These are phyloP conservation scores for Drosophila monieri DNA, from an alignment of 2,888 invertebrate genomes.

Conservation along the genomic window DNA sequence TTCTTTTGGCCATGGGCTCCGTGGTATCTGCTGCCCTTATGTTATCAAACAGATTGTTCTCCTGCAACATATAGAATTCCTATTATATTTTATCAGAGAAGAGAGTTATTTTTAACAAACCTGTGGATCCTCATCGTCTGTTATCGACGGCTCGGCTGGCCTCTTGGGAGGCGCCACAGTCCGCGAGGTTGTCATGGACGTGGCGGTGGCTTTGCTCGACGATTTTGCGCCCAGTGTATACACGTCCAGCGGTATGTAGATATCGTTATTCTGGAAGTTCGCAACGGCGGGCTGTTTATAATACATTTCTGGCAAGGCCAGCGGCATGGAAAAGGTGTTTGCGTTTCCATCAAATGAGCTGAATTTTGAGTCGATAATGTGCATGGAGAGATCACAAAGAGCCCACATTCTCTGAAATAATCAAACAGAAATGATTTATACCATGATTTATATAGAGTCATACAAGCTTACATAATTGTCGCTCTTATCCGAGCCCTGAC, in stretches of 20 bases:
- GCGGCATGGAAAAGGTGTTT: slow-evolving; percentile 94
- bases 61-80: slow-evolving; percentile 39
- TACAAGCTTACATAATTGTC: slow-evolving; percentile 61
- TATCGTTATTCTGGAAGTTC: slow-evolving; percentile 89
- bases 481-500: slow-evolving; percentile 89
- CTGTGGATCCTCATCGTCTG: slow-evolving; percentile 68
- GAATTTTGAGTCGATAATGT: slow-evolving; percentile 94
- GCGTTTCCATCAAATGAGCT: slow-evolving; percentile 90
- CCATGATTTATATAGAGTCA: not conserved
- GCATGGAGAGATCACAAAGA: slow-evolving; percentile 96
- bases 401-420: slow-evolving; percentile 94
- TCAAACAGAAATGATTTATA: slow-evolving; percentile 82
- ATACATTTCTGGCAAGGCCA: slow-evolving; percentile 95
- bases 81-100: not conserved
- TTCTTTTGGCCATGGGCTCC: slow-evolving; percentile 75
- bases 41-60: slow-evolving; percentile 74
- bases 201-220: slow-evolving; percentile 48
- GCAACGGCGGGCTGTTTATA: slow-evolving; percentile 91
- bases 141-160: slow-evolving; percentile 45
- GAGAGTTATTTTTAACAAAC: slow-evolving; percentile 22
- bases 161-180: slow-evolving; percentile 51
- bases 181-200: slow-evolving; percentile 41
- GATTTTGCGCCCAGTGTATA: slow-evolving; percentile 70
- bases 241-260: slow-evolving; percentile 91
- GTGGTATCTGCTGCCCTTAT: slow-evolving; percentile 72